Base-by-base conservation (phyloP, 1,140 invertebrate species). In the Ips typographus region DNA sequence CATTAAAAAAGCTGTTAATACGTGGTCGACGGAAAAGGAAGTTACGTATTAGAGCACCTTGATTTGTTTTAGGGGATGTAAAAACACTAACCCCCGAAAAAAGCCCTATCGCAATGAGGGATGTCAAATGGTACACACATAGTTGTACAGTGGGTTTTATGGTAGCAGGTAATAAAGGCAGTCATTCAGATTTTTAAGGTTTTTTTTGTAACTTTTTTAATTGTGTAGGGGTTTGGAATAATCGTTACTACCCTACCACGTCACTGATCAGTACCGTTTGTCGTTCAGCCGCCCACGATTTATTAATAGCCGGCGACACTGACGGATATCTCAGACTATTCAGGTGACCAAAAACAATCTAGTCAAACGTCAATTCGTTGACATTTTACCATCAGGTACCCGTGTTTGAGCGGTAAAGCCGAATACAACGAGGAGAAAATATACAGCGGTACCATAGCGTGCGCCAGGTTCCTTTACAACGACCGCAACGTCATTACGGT, bases 281-380 rank as follows among this genome's bases (percentile, higher is more conserved):
- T 82, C 86, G 92, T 73, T 92, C 92, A 47, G 87, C 90, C 6
- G 89, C 90, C 2, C 90, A 94, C 73, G 91, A 94, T 76, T 86
- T 96, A 71, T 79, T 97, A 2, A 89, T 94, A 37, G 90, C 90
- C 56, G 94, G 94, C 5, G 95, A 98, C 80, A 91, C 94, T 57
- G 94, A 95, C 80, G 95, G 95, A 22, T 94, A 94, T 80, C 82
- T 98, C 8, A 86, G 94, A 72, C 84, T 98, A 8, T 97, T 95
- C 81, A 88, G 88, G 89, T 90, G 79, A 73, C 2, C 22, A 22
- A 22, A 22, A 22, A 22, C 22, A 22, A 22, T 22, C 22, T 22
- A 22, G 22, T 22, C 22, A 22, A 22, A 22, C 22, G 22, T 22
- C 22, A 22, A 22, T 22, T 22, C 22, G 22, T 22, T 22, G 22